These are phyloP conservation scores for Hycleus cichorii DNA, from an alignment of 1,140 invertebrate genomes.

Conservation along the genomic window DNA sequence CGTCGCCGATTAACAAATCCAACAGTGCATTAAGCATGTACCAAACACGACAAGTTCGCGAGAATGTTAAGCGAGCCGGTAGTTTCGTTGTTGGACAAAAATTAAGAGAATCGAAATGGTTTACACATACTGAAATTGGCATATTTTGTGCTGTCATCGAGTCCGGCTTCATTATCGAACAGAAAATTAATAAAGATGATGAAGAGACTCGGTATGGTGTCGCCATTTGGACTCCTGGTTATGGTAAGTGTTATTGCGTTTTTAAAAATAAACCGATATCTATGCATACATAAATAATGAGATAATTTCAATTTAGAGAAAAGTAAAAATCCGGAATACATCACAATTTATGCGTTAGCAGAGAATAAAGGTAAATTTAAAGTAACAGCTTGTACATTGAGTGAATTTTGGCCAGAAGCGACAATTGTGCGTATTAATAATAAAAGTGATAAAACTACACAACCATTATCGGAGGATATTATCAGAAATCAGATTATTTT, in stretches of 20 bases:
- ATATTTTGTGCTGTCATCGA: slow-evolving; percentile 60
- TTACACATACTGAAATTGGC: slow-evolving; percentile 55
- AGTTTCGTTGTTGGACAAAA: slow-evolving; percentile 59
- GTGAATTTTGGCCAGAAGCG: slow-evolving; percentile 57
- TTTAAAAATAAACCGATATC: background rate
- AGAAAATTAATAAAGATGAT: slow-evolving; percentile 45
- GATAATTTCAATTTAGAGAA: slow-evolving; percentile 47
- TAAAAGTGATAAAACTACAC: slow-evolving; percentile 57
- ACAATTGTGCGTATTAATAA: slow-evolving; percentile 62
- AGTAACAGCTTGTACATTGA: slow-evolving; percentile 50
- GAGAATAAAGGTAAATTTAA: slow-evolving; percentile 53
- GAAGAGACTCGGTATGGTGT: slow-evolving; percentile 47
- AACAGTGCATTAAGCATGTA: slow-evolving; percentile 32
- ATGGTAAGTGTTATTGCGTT: slow-evolving; percentile 47
- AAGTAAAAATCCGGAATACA: slow-evolving; percentile 59
- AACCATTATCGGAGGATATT: slow-evolving; percentile 54
- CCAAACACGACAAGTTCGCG: slow-evolving; percentile 41
- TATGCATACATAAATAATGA: background rate
- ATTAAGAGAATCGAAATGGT: slow-evolving; percentile 61
- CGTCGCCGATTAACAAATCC: too few relatives aligned
- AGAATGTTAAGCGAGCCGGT: slow-evolving; percentile 44
- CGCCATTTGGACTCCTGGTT: slow-evolving; percentile 56
- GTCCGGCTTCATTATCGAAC: slow-evolving; percentile 59
- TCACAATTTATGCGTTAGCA: slow-evolving; percentile 56
- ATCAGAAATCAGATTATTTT: slow-evolving; percentile 53